Conservation (phyloP, 2,113 vertebrate species). For the Salvelinus fontinalis region DNA sequence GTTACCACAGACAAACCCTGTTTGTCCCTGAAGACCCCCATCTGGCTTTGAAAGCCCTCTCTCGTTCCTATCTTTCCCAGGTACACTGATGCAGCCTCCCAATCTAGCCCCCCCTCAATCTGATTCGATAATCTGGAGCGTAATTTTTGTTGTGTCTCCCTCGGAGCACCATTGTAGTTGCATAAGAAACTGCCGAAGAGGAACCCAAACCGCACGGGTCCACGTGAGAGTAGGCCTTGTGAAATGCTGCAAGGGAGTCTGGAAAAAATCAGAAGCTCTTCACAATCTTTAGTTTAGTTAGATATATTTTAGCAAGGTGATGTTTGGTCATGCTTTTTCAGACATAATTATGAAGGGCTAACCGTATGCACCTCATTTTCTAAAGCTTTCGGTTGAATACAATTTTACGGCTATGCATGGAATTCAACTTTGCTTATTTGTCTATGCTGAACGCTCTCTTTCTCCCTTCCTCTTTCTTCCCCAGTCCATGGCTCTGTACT, state of each 20-base stretch:
- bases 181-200: neutral
- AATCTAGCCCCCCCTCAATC: neutral
- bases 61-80: neutral
- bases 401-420: too few species aligned
- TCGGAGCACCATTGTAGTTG: too few species aligned
- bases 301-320: too few species aligned
- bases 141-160: neutral
- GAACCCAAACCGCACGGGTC: neutral
- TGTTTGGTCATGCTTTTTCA: too few species aligned
- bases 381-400: too few species aligned
- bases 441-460: too few species aligned
- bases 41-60: neutral
- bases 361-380: too few species aligned
- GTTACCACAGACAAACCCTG: neutral
- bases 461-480: conserved; percentile 2
- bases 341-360: too few species aligned
- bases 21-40: neutral
- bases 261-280: neutral
- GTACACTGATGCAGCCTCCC: too few species aligned
- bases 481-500: conserved; percentile 89
- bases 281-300: neutral
- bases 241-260: too few species aligned
- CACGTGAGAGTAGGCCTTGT: neutral
- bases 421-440: too few species aligned
- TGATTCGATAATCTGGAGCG: neutral